Base-by-base conservation (phyloP, 2,113 vertebrate genomes). In the Eublepharis macularius region DNA sequence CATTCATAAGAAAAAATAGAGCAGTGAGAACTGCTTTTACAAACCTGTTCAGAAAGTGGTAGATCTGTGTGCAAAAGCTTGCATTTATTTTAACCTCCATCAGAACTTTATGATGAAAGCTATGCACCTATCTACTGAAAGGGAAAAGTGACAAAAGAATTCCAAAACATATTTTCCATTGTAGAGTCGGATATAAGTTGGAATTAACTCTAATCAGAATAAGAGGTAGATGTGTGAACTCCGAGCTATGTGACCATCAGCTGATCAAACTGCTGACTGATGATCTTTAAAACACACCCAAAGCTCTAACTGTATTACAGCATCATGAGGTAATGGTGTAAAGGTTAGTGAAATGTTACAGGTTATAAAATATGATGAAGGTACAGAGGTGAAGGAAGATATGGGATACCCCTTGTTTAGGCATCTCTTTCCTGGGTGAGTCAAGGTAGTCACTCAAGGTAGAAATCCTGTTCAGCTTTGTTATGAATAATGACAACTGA, bases 401-500 rank as follows among this genome's bases (percentile, higher is more conserved):
- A 86, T 82, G 57, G 68, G 82, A 81, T 60, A 21, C 16, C 41
- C 39, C 85, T 76, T 6, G 83, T n/a, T 87, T 76, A 66, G 54
- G n/a, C 70, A 63, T 89, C 79, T 82, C 76, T 63, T 69, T 79
- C 45, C 80, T 78, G 49, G 21, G 19, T 11, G 26, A 70, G 74
- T 69, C 85, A 66, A 85, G 82, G 36, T 68, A 84, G 85, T 60
- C 85, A 76, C 78, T 34, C 70, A 75, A 60, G 72, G 57, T 36
- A 87, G 69, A 83, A 49, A 82, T 51, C 78, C 21, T 45, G 29
- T 73, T 74, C n/a, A 66, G 29, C 32, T 63, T 26, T 63, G 60
- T 63, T 29, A 63, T 63, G 60, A 63, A 63, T 63, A 29, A 63
- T 63, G 60, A 63, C 60, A 63, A 63, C 24, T 63, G 60, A 63